Evolutionary conservation across 2,888 invertebrate genomes (phyloP).

Genomic region (Pinctada fucata): DNA sequence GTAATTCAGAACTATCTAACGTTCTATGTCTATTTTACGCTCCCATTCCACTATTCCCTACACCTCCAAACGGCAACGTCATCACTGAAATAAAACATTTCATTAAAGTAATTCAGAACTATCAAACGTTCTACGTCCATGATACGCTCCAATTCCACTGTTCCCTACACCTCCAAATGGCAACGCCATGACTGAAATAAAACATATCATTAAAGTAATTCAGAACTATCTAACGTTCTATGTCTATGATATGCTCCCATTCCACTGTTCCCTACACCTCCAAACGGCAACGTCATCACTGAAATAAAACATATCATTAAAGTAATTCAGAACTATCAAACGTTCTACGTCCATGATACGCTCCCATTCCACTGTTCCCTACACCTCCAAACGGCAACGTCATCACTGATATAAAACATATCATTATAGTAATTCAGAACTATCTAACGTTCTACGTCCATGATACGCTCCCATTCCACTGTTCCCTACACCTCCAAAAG

Average conservation of each 20-base stretch:
- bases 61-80: conserved; percentile 97
- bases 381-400: conserved; percentile 98
- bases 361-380: conserved; percentile 91
- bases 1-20: conserved; percentile 82
- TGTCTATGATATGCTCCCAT: conserved; percentile 92
- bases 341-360: conserved; percentile 90
- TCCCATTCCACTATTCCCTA: conserved; percentile 92
- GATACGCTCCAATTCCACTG: conserved; percentile 93
- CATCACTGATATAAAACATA: conserved; percentile 82
- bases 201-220: neutral
- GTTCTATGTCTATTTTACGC: conserved; percentile 90
- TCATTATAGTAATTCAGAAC: too few species aligned
- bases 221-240: conserved; percentile 89
- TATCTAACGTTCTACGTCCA: conserved; percentile 89
- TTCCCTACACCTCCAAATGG: conserved; percentile 98
- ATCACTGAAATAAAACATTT: conserved; percentile 82
- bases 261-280: conserved; percentile 96
- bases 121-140: conserved; percentile 86
- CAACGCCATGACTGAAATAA: conserved; percentile 87
- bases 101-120: neutral
- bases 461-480: conserved; percentile 95
- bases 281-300: conserved; percentile 97
- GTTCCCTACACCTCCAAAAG: conserved; percentile 96
- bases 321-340: too few species aligned
- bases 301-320: conserved; percentile 57